phyloP scores from a whole-genome alignment of 2,797 vertebrate species.

The Thunnus albacares region DNA sequence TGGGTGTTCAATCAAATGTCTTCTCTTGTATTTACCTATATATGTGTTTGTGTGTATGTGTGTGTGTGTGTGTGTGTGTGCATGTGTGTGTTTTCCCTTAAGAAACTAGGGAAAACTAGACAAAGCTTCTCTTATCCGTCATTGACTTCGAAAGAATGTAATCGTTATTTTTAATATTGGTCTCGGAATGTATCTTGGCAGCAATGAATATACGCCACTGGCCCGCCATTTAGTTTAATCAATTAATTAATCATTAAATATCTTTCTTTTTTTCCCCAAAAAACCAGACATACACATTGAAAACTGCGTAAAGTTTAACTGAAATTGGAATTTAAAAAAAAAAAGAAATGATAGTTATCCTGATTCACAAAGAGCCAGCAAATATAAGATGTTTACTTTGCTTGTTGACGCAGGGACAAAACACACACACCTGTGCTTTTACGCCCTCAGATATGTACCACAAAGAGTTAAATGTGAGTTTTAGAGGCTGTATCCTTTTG shows the following conservation, averaged over 20 bases:
- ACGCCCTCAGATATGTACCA: background rate
- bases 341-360: no score
- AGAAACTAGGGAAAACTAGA: no score
- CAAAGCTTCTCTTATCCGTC: no score
- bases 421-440: no score
- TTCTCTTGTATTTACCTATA: background rate
- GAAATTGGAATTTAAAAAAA: no score
- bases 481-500: background rate
- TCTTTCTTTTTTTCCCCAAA: no score
- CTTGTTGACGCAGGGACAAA: background rate
- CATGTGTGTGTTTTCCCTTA: no score
- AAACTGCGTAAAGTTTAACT: no score
- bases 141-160: background rate
- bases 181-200: background rate
- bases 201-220: background rate
- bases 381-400: background rate
- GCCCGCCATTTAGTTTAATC: background rate
- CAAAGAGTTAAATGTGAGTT: background rate
- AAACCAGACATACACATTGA: no score
- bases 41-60: no score
- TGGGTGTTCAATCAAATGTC: background rate
- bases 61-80: no score
- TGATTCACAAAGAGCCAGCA: background rate
- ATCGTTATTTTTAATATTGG: background rate
- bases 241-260: no score